phyloP scores from a whole-genome alignment of 2,797 vertebrate genomes.

The Pitangus sulphuratus region DNA sequence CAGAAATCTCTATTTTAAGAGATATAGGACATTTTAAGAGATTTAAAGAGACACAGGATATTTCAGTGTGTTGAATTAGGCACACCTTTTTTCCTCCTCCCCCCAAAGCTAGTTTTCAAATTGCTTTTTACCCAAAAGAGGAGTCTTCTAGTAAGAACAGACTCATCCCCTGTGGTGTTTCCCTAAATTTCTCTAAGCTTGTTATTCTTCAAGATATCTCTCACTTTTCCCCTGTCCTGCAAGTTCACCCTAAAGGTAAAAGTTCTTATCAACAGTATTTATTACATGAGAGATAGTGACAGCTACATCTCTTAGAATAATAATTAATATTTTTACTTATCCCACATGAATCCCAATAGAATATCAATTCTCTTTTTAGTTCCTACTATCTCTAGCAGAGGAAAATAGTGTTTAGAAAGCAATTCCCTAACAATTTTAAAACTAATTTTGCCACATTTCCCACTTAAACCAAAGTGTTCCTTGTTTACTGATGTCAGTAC shows the following conservation, averaged over 20 bases:
- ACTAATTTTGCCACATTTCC: not conserved
- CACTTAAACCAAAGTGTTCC: not conserved
- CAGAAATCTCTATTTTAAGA: not conserved
- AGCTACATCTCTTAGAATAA: not conserved
- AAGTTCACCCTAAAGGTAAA: not conserved
- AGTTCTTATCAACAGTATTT: not conserved
- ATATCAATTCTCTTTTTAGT: not conserved
- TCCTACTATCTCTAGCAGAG: not conserved
- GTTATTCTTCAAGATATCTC: not conserved
- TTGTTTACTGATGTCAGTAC: not conserved
- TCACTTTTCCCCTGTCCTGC: not conserved
- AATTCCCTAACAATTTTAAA: not conserved
- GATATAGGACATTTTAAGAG: not conserved
- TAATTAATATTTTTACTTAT: not conserved
- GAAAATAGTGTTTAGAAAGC: not conserved
- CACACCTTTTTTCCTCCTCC: not conserved
- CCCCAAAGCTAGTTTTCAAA: not conserved
- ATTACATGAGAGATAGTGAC: not conserved
- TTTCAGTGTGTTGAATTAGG: not conserved
- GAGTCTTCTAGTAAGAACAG: not conserved
- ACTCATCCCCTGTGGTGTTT: not conserved
- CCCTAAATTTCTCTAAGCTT: not conserved
- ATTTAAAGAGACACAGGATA: not conserved
- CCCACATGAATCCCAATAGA: not conserved
- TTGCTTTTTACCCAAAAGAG: not conserved